These are phyloP conservation scores for Propithecus deckenii DNA, from an alignment of 2,797 vertebrate genomes.

Conservation along the genomic window DNA sequence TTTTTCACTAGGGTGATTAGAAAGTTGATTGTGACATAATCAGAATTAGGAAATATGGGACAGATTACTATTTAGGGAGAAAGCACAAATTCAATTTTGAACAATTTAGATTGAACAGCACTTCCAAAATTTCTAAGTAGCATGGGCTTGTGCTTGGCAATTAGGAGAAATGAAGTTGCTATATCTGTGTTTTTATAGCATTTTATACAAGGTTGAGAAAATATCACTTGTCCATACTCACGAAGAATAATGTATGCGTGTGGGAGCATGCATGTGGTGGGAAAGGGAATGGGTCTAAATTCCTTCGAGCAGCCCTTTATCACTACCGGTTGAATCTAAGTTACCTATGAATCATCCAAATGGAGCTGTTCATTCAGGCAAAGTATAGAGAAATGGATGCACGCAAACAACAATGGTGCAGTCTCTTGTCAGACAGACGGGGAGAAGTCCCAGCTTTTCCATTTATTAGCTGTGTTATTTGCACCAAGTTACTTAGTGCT, in stretches of 20 bases:
- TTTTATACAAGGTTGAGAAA: not conserved
- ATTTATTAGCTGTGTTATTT: not conserved
- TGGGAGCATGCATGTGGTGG: not conserved
- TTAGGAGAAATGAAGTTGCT: not conserved
- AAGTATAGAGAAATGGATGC: not conserved
- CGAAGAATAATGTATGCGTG: too few species aligned
- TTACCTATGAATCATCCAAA: not conserved
- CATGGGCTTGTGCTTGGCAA: not conserved
- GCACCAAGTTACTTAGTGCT: not conserved
- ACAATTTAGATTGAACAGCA: not conserved
- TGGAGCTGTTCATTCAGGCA: not conserved
- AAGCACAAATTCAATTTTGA: not conserved
- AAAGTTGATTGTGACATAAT: not conserved
- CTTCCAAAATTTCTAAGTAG: not conserved
- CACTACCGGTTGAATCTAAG: not conserved
- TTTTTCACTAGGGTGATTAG: not conserved
- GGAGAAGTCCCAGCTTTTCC: not conserved
- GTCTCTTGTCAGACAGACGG: not conserved
- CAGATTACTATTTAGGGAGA: not conserved
- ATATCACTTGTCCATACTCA: not conserved
- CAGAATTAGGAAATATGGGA: not conserved
- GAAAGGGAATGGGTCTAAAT: not conserved
- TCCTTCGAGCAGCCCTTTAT: not conserved
- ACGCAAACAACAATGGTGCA: not conserved
- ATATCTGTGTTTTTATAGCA: not conserved